Evolutionary conservation across 2,113 vertebrate genomes (phyloP), one percentile per base, ranked within the genome.

Genomic region (Saccopteryx leptura): DNA sequence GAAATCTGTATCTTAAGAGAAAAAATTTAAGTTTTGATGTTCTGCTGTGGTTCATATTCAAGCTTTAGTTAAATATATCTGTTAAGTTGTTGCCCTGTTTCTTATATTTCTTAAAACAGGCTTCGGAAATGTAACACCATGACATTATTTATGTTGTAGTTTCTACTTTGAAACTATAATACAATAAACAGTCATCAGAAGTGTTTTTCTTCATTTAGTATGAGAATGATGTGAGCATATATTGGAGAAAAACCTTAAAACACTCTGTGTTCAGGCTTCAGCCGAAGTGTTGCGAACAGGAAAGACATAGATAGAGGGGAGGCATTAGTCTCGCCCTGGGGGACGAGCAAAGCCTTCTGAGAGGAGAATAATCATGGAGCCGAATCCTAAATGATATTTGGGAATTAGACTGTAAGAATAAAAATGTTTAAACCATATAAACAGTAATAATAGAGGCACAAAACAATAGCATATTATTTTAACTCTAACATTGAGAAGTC

Each of bases 151-250:
- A 65, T 74, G 15, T 46, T 75, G 9, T 74, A 12, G 1, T 28
- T 69, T 89, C 94, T 65, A 58, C 74, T 69, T 90, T 75, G 69
- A 94, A 92, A 66, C 4, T 65, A 0, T 54, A 78, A 66, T 26
- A 65, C 39, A 91, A 71, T 82, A 52, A 78, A 33, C 50, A 86
- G 13, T 76, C 39, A 54, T 28, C 3, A 56, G 48, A 69, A 83
- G 0, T 84, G n/a, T 76, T 75, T 87, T 91, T 54, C 14, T 81
- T 76, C 19, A 46, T 19, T 61, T 75, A 33, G 7, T 18, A 82
- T 58, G 12, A 65, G 4, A 11, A 11, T 76, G 19, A 93, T 50
- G 76, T 78, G 65, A 80, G 33, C 48, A 87, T 13, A 56, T 18
- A 46, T 9, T 28, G 48, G 4, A 19, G 13, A 24, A 3, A 89